Conservation (phyloP, 2,113 vertebrate genomes). For the Silurus glanis region DNA sequence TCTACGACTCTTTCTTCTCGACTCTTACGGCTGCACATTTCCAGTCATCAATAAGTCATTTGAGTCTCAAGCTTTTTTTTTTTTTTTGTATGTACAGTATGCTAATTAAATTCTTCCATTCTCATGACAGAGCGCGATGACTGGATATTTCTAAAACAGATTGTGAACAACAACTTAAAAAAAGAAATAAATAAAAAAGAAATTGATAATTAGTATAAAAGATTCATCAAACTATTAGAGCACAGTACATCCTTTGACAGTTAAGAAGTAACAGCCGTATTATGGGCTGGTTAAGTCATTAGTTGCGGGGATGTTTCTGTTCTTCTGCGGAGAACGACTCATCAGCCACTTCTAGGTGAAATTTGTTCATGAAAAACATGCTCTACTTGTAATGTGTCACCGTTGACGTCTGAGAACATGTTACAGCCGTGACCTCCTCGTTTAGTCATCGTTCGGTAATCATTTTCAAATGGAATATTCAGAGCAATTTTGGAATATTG, state of each 20-base stretch:
- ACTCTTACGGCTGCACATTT: too few relatives aligned
- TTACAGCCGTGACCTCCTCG: neutral
- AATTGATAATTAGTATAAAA: neutral
- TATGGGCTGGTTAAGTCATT: neutral
- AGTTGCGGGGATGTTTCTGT: neutral
- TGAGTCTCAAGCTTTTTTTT: neutral
- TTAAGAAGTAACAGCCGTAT: neutral
- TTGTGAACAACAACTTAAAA: neutral
- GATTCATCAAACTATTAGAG: neutral
- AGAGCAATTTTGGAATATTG: neutral
- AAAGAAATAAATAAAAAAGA: neutral
- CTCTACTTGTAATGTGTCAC: neutral
- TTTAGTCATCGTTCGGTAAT: neutral
- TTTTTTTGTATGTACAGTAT: neutral
- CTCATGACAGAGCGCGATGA: neutral
- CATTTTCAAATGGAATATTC: neutral
- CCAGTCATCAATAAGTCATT: too few relatives aligned
- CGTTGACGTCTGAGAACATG: too few relatives aligned
- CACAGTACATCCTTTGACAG: neutral
- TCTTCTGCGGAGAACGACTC: neutral
- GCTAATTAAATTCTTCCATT: neutral
- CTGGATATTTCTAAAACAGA: neutral
- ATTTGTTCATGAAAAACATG: neutral
- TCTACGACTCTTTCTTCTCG: too few relatives aligned
- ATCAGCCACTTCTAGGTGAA: neutral